Base-by-base conservation (phyloP, 2,888 invertebrate genomes). In the Epiblema foenella region DNA sequence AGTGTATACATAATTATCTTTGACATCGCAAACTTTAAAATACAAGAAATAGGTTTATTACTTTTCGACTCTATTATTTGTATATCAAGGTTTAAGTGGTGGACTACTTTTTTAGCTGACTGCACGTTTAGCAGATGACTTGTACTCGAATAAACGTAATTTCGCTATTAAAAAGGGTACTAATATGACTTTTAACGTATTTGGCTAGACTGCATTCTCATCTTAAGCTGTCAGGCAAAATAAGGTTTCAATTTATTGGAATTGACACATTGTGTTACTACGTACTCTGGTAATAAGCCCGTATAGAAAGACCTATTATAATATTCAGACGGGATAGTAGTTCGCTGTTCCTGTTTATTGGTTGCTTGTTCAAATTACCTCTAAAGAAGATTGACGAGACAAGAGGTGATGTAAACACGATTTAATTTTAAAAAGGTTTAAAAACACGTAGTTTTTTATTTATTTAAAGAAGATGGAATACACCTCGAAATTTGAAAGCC, bases 111-210 rank as follows among this genome's bases (percentile, higher is more conserved):
- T 0, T 8, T 33, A 8, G 9, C 0, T 33, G 8, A 33, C 33
- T 76, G 73, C 76, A 77, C 75, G 64, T 70, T 77, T 76, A 76
- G 76, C 77, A 77, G 75, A 77, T 77, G 78, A 78, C 73, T 75
- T 76, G 75, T 68, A 66, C 54, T 20, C 17, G 68, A 75, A 74
- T 76, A 78, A 78, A 77, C 78, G 76, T 74, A 56, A 75, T 75
- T 59, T 56, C n/a, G 51, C 57, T 59, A 2, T 5, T 20, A 57
- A 59, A 60, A 66, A 60, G 37, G 20, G 15, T 37, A 65, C 20
- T 49, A n/a, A 42, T 69, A 60, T 65, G 56, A 67, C 71, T 51
- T 70, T 59, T 70, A n/a, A 37, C 24, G 15, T 62, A 57, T 67
- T 67, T 56, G 71, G 66, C 17, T 33, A 67, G 24, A 71, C 66